Base-by-base conservation (phyloP, 1,140 invertebrate species). In the Archivesica marissinica region DNA sequence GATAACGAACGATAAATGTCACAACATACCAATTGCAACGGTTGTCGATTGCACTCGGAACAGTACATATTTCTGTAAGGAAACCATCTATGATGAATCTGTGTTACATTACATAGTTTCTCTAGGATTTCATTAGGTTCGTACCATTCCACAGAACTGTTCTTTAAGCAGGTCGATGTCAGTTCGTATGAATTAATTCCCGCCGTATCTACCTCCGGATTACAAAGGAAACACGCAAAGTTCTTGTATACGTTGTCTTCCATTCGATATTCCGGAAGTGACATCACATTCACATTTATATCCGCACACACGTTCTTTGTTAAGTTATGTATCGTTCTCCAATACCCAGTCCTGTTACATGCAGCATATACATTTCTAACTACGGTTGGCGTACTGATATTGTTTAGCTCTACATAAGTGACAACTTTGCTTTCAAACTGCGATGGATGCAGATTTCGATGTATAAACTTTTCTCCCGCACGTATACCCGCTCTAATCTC, bases 211-310 rank as follows among this genome's bases (percentile, higher is more conserved):
- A 64, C 33, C 30, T 35, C 59, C 1, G 59, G 59, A 35, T 64
- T 64, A 35, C 59, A 64, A 25, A 64, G 59, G 15, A 64, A 64
- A 35, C 59, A 64, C 1, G 59, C 59, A 35, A 64, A 64, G n/a
- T 64, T 64, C 38, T 64, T 64, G 30, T 64, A 64, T 15, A 64
- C 59, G 13, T 33, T 64, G 0, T 64, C 3, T 0, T 64, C 59
- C 33, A 64, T 28, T 6, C 59, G 59, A 17, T 64, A 64, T 11
- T 64, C 30, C 15, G 30, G 59, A 33, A 64, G 59, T 35, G 59
- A 64, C 13, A 64, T n/a, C 4, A 64, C 20, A 9, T n/a, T 64
- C 15, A 64, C 59, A 1, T 7, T 11, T 1, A 35, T 20, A 3
- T 35, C 38, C n/a, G 33, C 59, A 17, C 59, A 64, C 15, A 64